Conservation (phyloP, 2,113 vertebrate genomes). For the Neofelis nebulosa region DNA sequence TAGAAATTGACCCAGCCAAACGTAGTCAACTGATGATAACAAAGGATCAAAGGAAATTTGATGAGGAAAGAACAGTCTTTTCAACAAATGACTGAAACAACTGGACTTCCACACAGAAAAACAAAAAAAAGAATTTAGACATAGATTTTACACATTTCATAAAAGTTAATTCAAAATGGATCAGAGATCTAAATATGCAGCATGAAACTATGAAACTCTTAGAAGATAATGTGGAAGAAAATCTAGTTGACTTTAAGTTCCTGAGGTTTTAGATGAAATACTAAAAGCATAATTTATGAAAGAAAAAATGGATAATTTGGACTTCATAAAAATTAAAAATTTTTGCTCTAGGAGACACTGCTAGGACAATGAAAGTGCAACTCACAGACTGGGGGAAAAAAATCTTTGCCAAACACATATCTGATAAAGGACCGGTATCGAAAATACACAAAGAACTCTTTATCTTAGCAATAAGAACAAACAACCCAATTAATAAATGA, state of each 20-base stretch:
- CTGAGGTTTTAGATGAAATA: not conserved
- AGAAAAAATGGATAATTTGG: not conserved
- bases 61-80: not conserved
- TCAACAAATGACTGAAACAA: not conserved
- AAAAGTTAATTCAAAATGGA: not conserved
- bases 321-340: not conserved
- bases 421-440: not conserved
- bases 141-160: not conserved
- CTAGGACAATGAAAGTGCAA: not conserved
- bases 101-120: not conserved
- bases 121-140: not conserved
- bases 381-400: not conserved
- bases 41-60: not conserved
- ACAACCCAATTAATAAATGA: not conserved
- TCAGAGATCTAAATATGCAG: not conserved
- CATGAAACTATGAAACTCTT: not conserved
- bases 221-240: not conserved
- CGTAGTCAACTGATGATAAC: not conserved
- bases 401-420: not conserved
- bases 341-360: not conserved
- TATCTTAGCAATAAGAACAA: not conserved
- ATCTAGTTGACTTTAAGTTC: not conserved
- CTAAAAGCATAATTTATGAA: not conserved
- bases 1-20: not conserved
- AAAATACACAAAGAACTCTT: not conserved